phyloP scores from a whole-genome alignment of 2,888 invertebrate genomes.

The Lottia gigantea region DNA sequence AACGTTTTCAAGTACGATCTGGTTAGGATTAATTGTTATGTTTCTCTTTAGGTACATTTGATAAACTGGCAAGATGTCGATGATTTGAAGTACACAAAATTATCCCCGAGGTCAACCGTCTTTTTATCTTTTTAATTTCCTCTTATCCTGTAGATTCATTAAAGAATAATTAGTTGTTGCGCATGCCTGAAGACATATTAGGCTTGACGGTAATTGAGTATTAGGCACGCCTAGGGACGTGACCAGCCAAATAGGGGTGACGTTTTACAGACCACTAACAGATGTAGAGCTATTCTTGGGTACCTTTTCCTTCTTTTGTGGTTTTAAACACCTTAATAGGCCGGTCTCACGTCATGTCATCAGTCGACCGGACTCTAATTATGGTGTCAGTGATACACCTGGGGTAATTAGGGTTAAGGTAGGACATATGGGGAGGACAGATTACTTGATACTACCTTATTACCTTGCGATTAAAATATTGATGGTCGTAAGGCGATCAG shows the following conservation, averaged over 20 bases:
- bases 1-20: too few species aligned
- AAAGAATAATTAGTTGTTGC: not conserved
- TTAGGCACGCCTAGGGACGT: constrained; percentile 1
- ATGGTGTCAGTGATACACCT: not conserved
- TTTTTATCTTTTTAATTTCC: not conserved
- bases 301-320: not conserved
- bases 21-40: too few species aligned
- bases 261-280: not conserved
- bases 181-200: constrained; percentile 2
- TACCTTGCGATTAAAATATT: too few species aligned
- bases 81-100: too few species aligned
- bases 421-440: too few species aligned
- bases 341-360: not conserved
- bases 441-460: too few species aligned
- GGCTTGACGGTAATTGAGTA: not conserved
- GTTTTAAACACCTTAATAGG: not conserved
- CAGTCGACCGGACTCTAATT: not conserved
- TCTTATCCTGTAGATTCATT: not conserved
- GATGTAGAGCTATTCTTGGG: not conserved
- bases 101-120: not conserved
- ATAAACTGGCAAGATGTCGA: too few species aligned
- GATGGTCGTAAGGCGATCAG: too few species aligned
- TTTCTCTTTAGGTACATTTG: too few species aligned
- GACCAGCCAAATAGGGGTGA: not conserved
- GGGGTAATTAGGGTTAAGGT: not conserved